Evolutionary conservation across 1,140 invertebrate genomes (phyloP), one percentile per base, ranked within the genome.

Genomic region (Brachionus calyciflorus): DNA sequence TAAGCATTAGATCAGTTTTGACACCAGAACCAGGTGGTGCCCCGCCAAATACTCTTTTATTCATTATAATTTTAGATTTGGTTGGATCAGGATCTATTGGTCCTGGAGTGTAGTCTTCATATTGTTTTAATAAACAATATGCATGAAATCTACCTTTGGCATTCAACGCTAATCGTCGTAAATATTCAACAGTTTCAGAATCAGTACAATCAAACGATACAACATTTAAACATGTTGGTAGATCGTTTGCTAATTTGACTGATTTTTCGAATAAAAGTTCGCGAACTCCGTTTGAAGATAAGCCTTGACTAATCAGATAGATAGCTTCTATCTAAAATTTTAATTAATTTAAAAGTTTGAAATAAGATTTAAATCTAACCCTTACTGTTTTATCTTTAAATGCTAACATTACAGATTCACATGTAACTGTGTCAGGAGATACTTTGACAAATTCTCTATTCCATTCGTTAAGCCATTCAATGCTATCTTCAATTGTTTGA

Each of bases 171-270:
- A 85, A 80, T 10, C 81, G 80, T 51, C 80, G 78, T 7, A 85
- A 79, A 77, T 80, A 84, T 28, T 80, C 78, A 37, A 84, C 80
- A 24, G 81, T 83, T 33, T 82, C 80, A 1, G 81, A 78, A 63
- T 79, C 80, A 24, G 81, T 79, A 80, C 84, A 84, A 79, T 84
- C 84, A 77, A 82, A 85, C 9, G 83, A 83, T 4, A 84, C 80
- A 26, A 83, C 79, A 79, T 85, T 81, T 6, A 85, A 77, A 19
- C 82, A 81, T 17, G 68, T 68, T 55, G 24, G 55, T 14, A 17
- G 65, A 21, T 73, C 70, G 9, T 21, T 70, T 26, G 57, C 28
- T 37, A 44, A 41, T 48, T 44, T 82, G 76, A 55, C 68, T 79
- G 77, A 17, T 24, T 60, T 70, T 21, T 73, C 76, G 6, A n/a